Conservation (phyloP, 1,140 invertebrate genomes). For the Drosophila lini region DNA sequence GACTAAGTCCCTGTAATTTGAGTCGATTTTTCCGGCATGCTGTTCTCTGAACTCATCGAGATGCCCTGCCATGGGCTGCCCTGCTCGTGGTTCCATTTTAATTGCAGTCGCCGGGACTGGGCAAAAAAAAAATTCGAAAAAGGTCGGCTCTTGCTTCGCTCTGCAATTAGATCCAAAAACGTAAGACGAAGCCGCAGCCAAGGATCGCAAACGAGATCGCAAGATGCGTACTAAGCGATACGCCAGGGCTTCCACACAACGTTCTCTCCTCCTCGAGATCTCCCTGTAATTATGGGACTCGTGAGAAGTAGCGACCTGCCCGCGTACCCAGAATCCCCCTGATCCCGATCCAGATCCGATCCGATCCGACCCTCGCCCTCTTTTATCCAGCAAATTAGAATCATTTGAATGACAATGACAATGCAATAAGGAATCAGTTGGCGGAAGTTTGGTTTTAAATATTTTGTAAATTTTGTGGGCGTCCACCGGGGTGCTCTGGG, state of each 20-base stretch:
- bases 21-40: slow-evolving; percentile 80
- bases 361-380: slow-evolving; percentile 21
- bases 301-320: slow-evolving; percentile 62
- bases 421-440: slow-evolving; percentile 48
- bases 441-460: slow-evolving; percentile 80
- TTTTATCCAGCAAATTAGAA: slow-evolving; percentile 43
- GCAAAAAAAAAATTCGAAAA: slow-evolving; percentile 36
- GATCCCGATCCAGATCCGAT: slow-evolving; percentile 34
- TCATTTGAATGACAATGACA: slow-evolving; percentile 70
- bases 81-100: slow-evolving; percentile 77
- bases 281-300: slow-evolving; percentile 54
- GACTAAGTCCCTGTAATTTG: slow-evolving; percentile 66
- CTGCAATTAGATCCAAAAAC: slow-evolving; percentile 78
- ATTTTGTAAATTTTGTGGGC: slow-evolving; percentile 83
- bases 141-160: slow-evolving; percentile 55
- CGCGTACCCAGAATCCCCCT: slow-evolving; percentile 32
- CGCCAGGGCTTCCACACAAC: slow-evolving; percentile 13
- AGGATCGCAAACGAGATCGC: slow-evolving; percentile 56
- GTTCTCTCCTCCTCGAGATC: slow-evolving; percentile 37
- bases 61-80: slow-evolving; percentile 36
- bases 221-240: slow-evolving; percentile 63
- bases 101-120: slow-evolving; percentile 67
- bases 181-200: slow-evolving; percentile 77
- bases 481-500: slow-evolving; percentile 35
- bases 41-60: slow-evolving; percentile 57